These are phyloP conservation scores for Rhagonycha fulva DNA, from an alignment of 2,888 invertebrate species.

Conservation along the genomic window DNA sequence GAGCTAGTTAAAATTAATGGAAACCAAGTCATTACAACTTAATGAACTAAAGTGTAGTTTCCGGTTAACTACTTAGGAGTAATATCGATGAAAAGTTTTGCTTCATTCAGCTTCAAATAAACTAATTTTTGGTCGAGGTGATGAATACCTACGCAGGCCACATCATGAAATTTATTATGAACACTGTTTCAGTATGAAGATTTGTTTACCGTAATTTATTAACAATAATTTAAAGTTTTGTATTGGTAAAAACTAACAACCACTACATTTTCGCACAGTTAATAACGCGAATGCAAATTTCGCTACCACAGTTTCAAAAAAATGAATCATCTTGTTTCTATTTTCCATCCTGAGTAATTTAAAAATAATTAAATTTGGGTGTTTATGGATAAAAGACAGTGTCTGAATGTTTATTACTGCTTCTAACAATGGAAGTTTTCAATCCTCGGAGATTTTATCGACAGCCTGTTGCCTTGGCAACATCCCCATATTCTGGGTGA, in stretches of 20 bases:
- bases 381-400: constrained; percentile 2
- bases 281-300: not conserved
- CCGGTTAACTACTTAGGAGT: not conserved
- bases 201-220: not conserved
- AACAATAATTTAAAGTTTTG: too few species aligned
- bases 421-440: constrained; percentile 28
- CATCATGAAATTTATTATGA: not conserved
- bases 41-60: not conserved
- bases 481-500: constrained; percentile 23
- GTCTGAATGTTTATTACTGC: constrained; percentile 26
- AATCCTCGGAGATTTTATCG: constrained; percentile 28
- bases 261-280: too few species aligned
- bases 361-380: not conserved
- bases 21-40: not conserved
- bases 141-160: not conserved
- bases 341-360: not conserved
- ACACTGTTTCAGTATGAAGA: not conserved
- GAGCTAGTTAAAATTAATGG: not conserved
- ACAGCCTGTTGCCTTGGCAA: constrained; percentile 30
- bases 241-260: too few species aligned
- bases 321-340: not conserved
- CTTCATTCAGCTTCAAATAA: not conserved
- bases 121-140: not conserved
- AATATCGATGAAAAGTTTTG: not conserved
- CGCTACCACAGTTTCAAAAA: not conserved